Base-by-base conservation (phyloP, 1,140 invertebrate genomes). In the Drosophila kanapiae region DNA sequence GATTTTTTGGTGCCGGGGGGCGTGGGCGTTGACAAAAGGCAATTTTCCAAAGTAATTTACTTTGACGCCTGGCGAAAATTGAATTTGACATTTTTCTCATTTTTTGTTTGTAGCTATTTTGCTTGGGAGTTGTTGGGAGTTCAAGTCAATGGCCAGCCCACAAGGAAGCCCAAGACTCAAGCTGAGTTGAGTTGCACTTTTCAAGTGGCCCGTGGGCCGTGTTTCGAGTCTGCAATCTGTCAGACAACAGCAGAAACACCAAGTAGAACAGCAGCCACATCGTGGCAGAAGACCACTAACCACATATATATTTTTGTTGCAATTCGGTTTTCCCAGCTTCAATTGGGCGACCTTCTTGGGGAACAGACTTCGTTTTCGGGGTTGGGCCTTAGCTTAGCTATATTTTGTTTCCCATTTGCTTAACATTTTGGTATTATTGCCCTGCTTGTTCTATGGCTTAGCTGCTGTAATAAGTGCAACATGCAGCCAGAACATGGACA, bases 41-140 rank as follows among this genome's bases (percentile, higher is more conserved):
- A 85, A 86, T 85, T 85, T 85, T 85, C 82, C 67, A 70, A 81
- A 84, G 78, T 85, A 84, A 84, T 84, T 84, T 85, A 78, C 57
- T 68, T 53, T 51, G 68, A 85, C 82, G 82, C 78, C 78, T 74
- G 74, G 63, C 49, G 71, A 80, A 84, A 81, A 84, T 85, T 85
- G 82, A 84, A 84, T 72, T 72, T 84, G 82, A 86, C 82, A 85
- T 85, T 85, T 85, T 72, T 72, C 49, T 33, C n/a, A 72, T 60
- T 11, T 48, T 69, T 65, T 37, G 54, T 53, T 42, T 45, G 11
- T n/a, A 23, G 69, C 65, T 42, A 16, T 38, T 42, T 29, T 35
- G n/a, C n/a, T 16, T 27, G 27, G 11, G 16, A 48, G 13, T 71
- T 33, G 29, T 48, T 63, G 29, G 49, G 4, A 8, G 13, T 23